A percentile compares a stretch with the other conserved stretches of the same genome.
phyloP scores from a whole-genome alignment of 2,888 invertebrate species.

The Eulithis testata region DNA sequence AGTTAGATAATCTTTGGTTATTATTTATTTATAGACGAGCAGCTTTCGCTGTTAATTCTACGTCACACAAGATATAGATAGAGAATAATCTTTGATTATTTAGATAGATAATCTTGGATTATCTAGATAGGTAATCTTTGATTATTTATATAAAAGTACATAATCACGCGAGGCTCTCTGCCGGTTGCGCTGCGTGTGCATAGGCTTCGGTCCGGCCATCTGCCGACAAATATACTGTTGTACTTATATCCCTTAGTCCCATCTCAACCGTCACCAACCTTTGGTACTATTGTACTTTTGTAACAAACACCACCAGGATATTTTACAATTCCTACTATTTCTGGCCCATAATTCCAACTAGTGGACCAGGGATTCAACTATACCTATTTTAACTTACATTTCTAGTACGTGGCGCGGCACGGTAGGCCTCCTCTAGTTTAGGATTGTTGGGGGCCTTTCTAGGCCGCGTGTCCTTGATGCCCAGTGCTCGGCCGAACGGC shows the following conservation, averaged over 20 bases:
- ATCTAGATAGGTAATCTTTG: not conserved
- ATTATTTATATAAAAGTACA: constrained; percentile 5
- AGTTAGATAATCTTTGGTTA: not conserved
- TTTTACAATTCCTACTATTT: too few relatives aligned
- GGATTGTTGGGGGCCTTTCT: constrained; percentile 89
- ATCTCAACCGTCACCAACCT: too few relatives aligned
- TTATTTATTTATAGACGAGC: too few relatives aligned
- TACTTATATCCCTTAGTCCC: too few relatives aligned
- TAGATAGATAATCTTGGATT: not conserved
- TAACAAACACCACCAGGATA: too few relatives aligned
- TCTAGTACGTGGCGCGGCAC: constrained; percentile 87
- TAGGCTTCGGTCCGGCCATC: constrained; percentile 17
- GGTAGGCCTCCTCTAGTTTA: constrained; percentile 91
- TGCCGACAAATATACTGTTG: constrained; percentile 18
- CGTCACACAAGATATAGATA: too few relatives aligned
- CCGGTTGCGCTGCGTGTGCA: constrained; percentile 16
- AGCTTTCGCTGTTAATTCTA: too few relatives aligned
- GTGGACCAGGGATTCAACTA: too few relatives aligned
- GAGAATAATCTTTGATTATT: too few relatives aligned
- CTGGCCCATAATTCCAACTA: too few relatives aligned
- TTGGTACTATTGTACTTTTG: not conserved
- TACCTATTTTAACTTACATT: constrained; percentile 80
- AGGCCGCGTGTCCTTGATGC: constrained; percentile 90
- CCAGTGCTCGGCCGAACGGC: constrained; percentile 91
- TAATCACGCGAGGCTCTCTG: constrained; percentile 22